Evolutionary conservation across 2,113 vertebrate genomes (phyloP).

Genomic region (Regulus satrapa): DNA sequence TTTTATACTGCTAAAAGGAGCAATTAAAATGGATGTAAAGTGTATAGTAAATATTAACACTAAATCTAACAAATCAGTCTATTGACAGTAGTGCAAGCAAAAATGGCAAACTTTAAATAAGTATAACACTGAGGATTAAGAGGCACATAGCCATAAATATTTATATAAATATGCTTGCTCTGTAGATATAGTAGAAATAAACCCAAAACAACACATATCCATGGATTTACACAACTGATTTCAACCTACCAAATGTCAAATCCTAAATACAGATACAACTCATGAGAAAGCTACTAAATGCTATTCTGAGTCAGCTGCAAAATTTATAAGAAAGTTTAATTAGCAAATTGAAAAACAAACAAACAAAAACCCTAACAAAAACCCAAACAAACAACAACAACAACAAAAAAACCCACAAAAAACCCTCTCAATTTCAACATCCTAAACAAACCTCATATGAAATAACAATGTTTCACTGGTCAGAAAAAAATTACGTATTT

Average conservation of each 20-base stretch:
- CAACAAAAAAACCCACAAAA: too few species aligned
- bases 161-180: not conserved
- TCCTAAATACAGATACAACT: not conserved
- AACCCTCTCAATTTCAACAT: not conserved
- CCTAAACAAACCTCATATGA: not conserved
- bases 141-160: not conserved
- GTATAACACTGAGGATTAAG: not conserved
- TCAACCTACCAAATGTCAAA: not conserved
- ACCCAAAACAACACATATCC: too few species aligned
- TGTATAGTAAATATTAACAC: too few species aligned
- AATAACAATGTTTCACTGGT: not conserved
- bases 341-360: not conserved
- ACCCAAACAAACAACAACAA: too few species aligned
- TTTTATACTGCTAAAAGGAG: not conserved
- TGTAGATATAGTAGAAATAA: not conserved
- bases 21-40: too few species aligned
- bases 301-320: not conserved
- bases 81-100: not conserved
- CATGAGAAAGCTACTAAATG: not conserved
- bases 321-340: not conserved
- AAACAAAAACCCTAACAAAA: too few species aligned
- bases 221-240: not conserved
- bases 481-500: not conserved
- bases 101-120: not conserved
- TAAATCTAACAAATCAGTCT: not conserved